These are phyloP conservation scores for Lepus europaeus DNA, from an alignment of 2,113 vertebrate species.

Conservation along the genomic window DNA sequence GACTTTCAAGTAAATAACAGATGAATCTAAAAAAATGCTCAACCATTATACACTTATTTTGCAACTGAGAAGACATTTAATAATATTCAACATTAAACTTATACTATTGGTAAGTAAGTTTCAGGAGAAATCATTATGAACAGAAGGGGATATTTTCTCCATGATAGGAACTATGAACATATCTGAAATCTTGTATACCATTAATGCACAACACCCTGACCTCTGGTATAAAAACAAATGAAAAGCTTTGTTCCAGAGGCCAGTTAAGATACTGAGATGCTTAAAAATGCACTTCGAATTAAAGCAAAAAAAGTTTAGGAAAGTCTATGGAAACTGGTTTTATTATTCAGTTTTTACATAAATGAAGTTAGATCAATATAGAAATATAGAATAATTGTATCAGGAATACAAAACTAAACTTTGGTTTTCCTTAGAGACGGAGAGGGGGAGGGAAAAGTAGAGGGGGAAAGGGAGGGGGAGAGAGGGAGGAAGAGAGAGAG, in stretches of 20 bases:
- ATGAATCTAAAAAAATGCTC: neutral
- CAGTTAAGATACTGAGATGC: neutral
- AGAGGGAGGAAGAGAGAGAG: too few species aligned
- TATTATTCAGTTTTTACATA: neutral
- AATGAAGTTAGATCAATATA: constrained; percentile 30
- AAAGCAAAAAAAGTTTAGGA: constrained; percentile 4
- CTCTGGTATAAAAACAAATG: constrained; percentile 35
- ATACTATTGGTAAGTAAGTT: constrained; percentile 39
- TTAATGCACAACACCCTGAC: neutral
- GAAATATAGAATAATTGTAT: neutral
- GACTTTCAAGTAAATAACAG: too few species aligned
- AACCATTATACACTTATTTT: neutral
- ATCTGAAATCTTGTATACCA: neutral
- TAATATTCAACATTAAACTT: constrained; percentile 7
- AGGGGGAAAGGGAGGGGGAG: neutral
- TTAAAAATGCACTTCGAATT: constrained; percentile 36
- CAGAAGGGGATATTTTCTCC: constrained; percentile 15
- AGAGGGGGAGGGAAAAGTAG: neutral
- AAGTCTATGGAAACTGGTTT: neutral
- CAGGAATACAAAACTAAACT: neutral
- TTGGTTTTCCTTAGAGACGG: neutral
- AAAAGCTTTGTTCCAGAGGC: neutral
- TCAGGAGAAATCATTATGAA: neutral
- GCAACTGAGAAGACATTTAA: constrained; percentile 39
- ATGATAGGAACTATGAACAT: neutral